Conservation (phyloP, 2,888 invertebrate species). For the Acleris sparsana region DNA sequence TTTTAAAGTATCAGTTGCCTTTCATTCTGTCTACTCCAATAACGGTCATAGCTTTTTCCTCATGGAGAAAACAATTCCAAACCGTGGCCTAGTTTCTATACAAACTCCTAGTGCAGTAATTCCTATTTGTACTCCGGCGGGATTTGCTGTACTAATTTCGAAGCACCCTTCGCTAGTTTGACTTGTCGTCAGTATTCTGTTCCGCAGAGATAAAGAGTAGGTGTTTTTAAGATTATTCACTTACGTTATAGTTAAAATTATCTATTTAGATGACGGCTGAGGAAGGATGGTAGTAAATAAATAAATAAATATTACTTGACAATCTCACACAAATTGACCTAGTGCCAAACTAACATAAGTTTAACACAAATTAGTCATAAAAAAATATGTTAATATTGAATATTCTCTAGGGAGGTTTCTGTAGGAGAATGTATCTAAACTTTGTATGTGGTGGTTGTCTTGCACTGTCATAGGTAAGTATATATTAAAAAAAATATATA, state of each 20-base stretch:
- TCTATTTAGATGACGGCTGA: too few species aligned
- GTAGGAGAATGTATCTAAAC: too few species aligned
- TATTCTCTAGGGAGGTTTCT: too few species aligned
- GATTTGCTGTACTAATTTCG: conserved; percentile 64
- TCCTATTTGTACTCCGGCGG: conserved; percentile 38
- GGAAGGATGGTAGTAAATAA: too few species aligned
- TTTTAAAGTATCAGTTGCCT: background rate
- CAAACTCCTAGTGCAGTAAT: conserved; percentile 18
- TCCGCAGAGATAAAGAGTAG: conserved; percentile 25
- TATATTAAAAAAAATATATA: too few species aligned
- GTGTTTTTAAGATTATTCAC: conserved; percentile 25
- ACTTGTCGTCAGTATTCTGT: conserved; percentile 39
- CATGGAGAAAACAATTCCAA: conserved; percentile 1
- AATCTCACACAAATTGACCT: too few species aligned
- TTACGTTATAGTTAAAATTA: background rate
- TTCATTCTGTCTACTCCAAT: background rate
- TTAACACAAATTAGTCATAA: too few species aligned
- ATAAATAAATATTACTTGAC: too few species aligned
- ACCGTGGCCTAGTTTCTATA: conserved; percentile 3
- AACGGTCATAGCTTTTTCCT: conserved; percentile 3
- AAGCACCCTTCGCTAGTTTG: conserved; percentile 47
- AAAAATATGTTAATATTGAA: too few species aligned
- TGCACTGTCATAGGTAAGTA: too few species aligned
- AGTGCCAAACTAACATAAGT: too few species aligned
- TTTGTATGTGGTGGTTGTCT: too few species aligned